These are phyloP conservation scores for Dryomyza anilis DNA, from an alignment of 2,888 invertebrate species.

Conservation along the genomic window DNA sequence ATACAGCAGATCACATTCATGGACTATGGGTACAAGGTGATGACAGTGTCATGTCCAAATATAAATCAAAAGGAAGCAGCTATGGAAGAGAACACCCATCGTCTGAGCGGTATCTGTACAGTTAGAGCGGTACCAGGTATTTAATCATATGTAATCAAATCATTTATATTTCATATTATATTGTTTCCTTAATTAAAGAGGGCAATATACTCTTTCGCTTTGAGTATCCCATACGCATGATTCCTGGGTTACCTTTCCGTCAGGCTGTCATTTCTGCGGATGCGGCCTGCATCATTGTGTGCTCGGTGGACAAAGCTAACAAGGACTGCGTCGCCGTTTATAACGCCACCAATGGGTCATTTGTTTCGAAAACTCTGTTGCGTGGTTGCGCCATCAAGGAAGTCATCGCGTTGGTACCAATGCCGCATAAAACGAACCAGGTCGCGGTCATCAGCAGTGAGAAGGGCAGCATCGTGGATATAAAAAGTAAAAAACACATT, in stretches of 20 bases:
- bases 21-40: slow-evolving; percentile 58
- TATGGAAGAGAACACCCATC: slow-evolving; percentile 58
- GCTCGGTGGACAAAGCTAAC: slow-evolving; percentile 81
- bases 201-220: slow-evolving; percentile 80
- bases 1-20: slow-evolving; percentile 61
- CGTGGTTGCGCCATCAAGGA: slow-evolving; percentile 69
- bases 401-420: slow-evolving; percentile 74
- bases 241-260: slow-evolving; percentile 73
- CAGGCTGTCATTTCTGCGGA: slow-evolving; percentile 83
- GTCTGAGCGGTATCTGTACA: slow-evolving; percentile 69
- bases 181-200: slow-evolving; percentile 60
- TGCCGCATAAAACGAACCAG: slow-evolving; percentile 84
- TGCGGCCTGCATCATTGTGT: slow-evolving; percentile 75
- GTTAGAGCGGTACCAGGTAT: slow-evolving; percentile 76
- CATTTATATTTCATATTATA: background rate
- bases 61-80: slow-evolving; percentile 63
- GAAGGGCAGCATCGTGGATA: slow-evolving; percentile 88
- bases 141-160: background rate
- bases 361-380: slow-evolving; percentile 62
- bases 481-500: slow-evolving; percentile 85
- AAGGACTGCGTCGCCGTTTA: slow-evolving; percentile 84
- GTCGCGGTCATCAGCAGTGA: slow-evolving; percentile 89
- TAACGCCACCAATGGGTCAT: slow-evolving; percentile 78
- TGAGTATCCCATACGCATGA: slow-evolving; percentile 79
- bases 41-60: slow-evolving; percentile 59